These are phyloP conservation scores for Anableps anableps DNA, from an alignment of 2,797 vertebrate genomes.

Conservation along the genomic window DNA sequence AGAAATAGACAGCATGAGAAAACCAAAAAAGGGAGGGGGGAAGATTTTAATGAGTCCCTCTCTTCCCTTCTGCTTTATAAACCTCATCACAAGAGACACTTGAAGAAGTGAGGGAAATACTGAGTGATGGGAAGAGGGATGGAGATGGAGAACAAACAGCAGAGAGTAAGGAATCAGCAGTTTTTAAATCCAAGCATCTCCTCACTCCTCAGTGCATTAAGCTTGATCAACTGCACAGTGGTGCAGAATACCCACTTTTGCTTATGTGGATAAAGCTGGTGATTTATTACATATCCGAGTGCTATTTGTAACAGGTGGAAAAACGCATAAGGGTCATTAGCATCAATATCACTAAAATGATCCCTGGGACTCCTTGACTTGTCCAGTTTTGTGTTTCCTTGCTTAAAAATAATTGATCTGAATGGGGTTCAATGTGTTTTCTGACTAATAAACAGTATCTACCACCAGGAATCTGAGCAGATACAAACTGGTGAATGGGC, in stretches of 20 bases:
- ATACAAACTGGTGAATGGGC: background rate
- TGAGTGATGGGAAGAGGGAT: slow-evolving; percentile 29
- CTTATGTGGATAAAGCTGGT: slow-evolving; percentile 35
- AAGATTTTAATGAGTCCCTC: slow-evolving; percentile 56
- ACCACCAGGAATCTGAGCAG: background rate
- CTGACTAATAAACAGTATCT: background rate
- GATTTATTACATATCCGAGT: slow-evolving; percentile 19
- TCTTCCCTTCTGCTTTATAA: slow-evolving; percentile 53
- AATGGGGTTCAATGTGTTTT: background rate
- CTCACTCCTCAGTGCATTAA: slow-evolving; percentile 61
- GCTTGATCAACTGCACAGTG: slow-evolving; percentile 56
- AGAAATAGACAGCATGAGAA: slow-evolving; percentile 32
- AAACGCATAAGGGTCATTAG: background rate
- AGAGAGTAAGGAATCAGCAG: slow-evolving; percentile 65
- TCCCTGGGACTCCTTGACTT: background rate
- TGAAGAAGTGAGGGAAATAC: slow-evolving; percentile 42
- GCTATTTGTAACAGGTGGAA: slow-evolving; percentile 21
- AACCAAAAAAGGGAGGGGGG: slow-evolving; percentile 2
- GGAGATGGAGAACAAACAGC: slow-evolving; percentile 31
- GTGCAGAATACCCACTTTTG: slow-evolving; percentile 42
- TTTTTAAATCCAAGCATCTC: slow-evolving; percentile 67
- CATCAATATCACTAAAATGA: background rate
- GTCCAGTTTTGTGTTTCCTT: background rate
- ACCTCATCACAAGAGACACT: slow-evolving; percentile 52
- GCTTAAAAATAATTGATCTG: background rate